Conservation (phyloP, 2,888 invertebrate species). For the Eumerus sabulonum region DNA sequence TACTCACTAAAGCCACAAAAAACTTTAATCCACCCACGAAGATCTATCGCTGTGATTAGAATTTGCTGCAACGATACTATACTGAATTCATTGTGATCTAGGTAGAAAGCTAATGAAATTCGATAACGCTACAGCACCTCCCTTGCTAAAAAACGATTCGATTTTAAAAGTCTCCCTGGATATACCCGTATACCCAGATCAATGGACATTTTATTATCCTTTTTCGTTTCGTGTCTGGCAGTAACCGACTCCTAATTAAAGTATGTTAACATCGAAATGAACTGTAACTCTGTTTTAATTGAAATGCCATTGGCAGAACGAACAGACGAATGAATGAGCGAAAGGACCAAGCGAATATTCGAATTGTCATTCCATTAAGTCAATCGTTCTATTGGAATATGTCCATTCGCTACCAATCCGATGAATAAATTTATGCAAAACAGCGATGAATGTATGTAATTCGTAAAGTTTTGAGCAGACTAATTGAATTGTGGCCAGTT, state of each 20-base stretch:
- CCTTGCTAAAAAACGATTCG: no score
- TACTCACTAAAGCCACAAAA: conserved; percentile 9
- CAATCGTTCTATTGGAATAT: no score
- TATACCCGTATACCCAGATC: no score
- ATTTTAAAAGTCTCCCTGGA: no score
- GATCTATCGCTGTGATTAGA: conserved; percentile 27
- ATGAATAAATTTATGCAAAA: conserved; percentile 37
- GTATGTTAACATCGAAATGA: conserved; percentile 26
- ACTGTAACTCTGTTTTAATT: conserved; percentile 53
- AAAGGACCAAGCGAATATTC: no score
- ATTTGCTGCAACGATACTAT: no score
- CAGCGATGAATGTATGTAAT: neutral
- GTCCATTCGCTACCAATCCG: no score
- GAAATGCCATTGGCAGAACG: conserved; percentile 38
- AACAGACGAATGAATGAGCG: no score
- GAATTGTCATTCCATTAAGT: no score
- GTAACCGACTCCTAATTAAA: conserved; percentile 37
- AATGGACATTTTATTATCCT: neutral
- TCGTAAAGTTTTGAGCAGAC: conserved; percentile 1
- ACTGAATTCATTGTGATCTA: conserved; percentile 37
- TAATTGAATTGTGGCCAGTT: conserved; percentile 42
- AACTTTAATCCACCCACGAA: conserved; percentile 36
- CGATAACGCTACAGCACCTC: conserved; percentile 36
- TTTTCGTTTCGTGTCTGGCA: neutral
- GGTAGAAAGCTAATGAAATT: conserved; percentile 48